Base-by-base conservation (phyloP, 2,113 vertebrate genomes). In the sheep (Ovis aries) region DNA sequence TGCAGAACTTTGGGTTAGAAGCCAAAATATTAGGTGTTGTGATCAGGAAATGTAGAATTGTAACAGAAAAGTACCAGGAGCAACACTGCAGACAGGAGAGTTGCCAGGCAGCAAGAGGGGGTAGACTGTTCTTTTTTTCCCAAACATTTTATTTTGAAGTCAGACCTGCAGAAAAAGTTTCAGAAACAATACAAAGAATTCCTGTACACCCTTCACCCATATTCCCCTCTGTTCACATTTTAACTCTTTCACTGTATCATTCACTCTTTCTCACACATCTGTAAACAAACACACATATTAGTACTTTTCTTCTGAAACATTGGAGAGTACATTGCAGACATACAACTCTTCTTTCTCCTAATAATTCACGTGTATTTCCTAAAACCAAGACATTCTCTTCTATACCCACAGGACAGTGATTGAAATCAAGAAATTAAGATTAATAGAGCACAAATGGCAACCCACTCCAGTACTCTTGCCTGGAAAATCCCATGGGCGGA, bases 61-160 rank as follows among this genome's bases (percentile, higher is more conserved):
- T 52, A 50, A 36, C 6, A 60, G 59, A 81, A 93, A 71, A 64
- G 40, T 14, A 33, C 9, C 31, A 33, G 27, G 21, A 84, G 3
- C 31, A 78, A 27, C 7, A 29, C 6, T 97, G 3, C 53, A 92
- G 53, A 43, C 6, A 27, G 1, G 1, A 82, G 1, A 6, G 31
- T 45, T 3, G 45, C n/a, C 27, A 60, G 33, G 40, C 21, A 62
- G 64, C 45, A 40, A 64, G 21, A 93, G 43, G 40, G 48, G 8
- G 13, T 3, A 64, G 36, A 86, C 10, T 12, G 10, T 40, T 71
- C 19, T 83, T 45, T 85, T n/a, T 67, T 31, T 17, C 36, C 7
- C 29, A 53, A 48, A 29, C 6, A 13, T 94, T 96, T 94, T 90
- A 82, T 90, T 92, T 82, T 90, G 67, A 96, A 95, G 33, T 64